Conservation (phyloP, 2,888 invertebrate species). For the Dolomedes plantarius region DNA sequence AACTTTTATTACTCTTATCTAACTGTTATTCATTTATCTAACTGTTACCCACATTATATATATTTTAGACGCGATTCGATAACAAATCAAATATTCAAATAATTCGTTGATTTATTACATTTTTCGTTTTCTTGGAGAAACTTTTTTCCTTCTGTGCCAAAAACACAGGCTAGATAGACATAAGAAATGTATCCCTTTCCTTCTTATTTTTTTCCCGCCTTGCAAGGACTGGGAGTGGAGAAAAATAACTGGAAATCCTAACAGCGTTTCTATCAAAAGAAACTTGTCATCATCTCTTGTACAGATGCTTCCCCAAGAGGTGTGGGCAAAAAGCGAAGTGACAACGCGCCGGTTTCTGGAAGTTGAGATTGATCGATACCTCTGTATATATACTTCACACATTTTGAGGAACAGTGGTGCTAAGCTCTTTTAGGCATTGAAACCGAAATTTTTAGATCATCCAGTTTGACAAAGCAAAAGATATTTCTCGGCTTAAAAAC, state of each 20-base stretch:
- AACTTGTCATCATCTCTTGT: slow-evolving; percentile 66
- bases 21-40: too few species aligned
- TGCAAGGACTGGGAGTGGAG: background rate
- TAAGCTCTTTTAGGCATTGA: background rate
- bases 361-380: slow-evolving; percentile 69
- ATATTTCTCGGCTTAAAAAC: too few species aligned
- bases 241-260: slow-evolving; percentile 34
- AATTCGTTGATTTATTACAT: too few species aligned
- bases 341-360: slow-evolving; percentile 65
- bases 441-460: background rate
- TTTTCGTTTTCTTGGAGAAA: too few species aligned
- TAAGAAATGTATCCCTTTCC: background rate
- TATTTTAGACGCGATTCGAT: too few species aligned
- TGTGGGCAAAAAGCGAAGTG: slow-evolving; percentile 69
- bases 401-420: slow-evolving; percentile 42
- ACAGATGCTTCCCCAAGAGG: slow-evolving; percentile 58
- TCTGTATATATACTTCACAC: slow-evolving; percentile 33
- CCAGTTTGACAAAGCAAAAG: too few species aligned
- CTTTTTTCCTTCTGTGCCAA: too few species aligned
- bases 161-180: too few species aligned
- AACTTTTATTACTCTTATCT: too few species aligned
- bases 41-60: too few species aligned
- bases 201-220: background rate
- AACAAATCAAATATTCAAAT: too few species aligned
- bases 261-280: slow-evolving; percentile 64